A percentile compares a stretch with the other conserved stretches of the same genome.
Conservation (phyloP, 2,113 vertebrate species). For the Dendropsophus ebraccatus region DNA sequence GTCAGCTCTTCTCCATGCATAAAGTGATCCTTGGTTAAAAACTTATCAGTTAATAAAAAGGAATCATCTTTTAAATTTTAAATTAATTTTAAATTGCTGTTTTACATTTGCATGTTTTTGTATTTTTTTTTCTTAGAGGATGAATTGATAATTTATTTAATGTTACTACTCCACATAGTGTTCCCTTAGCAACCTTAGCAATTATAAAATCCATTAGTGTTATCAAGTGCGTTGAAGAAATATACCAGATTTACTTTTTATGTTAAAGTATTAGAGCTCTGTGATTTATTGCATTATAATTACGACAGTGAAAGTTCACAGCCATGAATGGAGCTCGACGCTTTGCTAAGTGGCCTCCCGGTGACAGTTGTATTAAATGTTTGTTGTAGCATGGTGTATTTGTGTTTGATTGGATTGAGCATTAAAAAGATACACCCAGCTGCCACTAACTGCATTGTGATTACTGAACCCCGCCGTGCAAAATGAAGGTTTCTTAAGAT, state of each 20-base stretch:
- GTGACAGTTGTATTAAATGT: constrained; percentile 40
- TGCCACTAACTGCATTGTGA: constrained; percentile 32
- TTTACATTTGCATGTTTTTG: too few species aligned
- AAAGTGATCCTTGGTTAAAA: too few species aligned
- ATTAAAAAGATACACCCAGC: constrained; percentile 15
- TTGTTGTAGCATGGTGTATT: constrained; percentile 36
- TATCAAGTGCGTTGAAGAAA: constrained; percentile 5
- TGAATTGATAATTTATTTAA: neutral
- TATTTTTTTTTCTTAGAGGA: neutral
- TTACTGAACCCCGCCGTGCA: constrained; percentile 15
- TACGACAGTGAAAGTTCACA: constrained; percentile 29
- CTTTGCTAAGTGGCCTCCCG: constrained; percentile 51
- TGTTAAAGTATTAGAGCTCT: constrained; percentile 20
- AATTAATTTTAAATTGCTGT: too few species aligned
- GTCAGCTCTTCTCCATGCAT: too few species aligned
- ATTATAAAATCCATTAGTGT: constrained; percentile 47
- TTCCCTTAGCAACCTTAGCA: neutral
- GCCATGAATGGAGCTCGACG: neutral
- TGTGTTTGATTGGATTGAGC: constrained; percentile 37
- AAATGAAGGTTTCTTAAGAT: neutral
- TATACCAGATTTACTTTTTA: constrained; percentile 12
- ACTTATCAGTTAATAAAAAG: neutral
- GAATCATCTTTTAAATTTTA: too few species aligned
- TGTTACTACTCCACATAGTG: neutral
- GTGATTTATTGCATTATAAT: constrained; percentile 44